These are phyloP conservation scores for Amblyjoppa proteus DNA, from an alignment of 2,888 invertebrate genomes.

Conservation along the genomic window DNA sequence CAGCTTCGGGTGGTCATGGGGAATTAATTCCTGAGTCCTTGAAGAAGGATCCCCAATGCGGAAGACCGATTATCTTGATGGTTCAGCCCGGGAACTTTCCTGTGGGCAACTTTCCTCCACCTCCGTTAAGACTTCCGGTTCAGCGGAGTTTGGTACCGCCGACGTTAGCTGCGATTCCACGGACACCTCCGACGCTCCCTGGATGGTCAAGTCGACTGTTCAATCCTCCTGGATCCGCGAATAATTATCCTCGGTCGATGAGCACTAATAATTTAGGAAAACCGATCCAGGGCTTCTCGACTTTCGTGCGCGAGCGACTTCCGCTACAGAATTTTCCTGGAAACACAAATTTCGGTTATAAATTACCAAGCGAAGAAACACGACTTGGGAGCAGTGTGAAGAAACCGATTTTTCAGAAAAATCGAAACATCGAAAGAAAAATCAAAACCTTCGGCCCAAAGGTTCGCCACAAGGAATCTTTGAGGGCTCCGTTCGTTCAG, in stretches of 20 bases:
- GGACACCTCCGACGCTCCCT: neutral
- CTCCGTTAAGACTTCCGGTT: neutral
- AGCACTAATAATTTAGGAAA: neutral
- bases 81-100: constrained; percentile 31
- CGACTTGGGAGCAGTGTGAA: neutral
- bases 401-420: neutral
- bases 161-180: neutral
- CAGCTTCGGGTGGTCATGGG: neutral
- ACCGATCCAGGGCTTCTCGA: neutral
- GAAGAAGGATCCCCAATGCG: constrained; percentile 43
- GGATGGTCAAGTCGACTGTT: neutral
- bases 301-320: neutral
- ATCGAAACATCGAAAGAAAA: neutral
- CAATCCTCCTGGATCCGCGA: neutral
- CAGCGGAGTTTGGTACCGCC: neutral
- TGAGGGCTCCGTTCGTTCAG: neutral
- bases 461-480: neutral
- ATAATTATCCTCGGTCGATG: neutral
- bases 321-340: neutral
- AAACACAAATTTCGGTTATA: neutral
- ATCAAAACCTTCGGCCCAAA: neutral
- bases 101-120: neutral
- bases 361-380: neutral
- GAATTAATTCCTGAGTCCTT: neutral
- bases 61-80: constrained; percentile 60